Conservation (phyloP, 2,888 invertebrate species). For the Brenthis daphne region DNA sequence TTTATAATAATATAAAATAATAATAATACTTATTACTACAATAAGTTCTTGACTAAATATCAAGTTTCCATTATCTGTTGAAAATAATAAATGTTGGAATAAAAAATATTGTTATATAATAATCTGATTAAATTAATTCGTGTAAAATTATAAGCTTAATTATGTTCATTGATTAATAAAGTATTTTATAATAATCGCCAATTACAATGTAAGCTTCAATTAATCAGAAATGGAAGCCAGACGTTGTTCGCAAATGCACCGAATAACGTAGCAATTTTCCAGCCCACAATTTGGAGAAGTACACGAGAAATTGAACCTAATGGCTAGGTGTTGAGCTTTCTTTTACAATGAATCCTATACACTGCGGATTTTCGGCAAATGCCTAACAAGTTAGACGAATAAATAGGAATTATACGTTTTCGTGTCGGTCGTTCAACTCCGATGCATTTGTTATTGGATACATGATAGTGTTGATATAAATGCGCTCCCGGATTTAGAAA, state of each 20-base stretch:
- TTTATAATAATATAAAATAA: no score
- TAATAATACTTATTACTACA: no score
- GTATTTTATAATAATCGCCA: conserved; percentile 27
- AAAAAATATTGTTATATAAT: no score
- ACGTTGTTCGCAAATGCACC: conserved; percentile 40
- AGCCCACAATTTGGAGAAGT: conserved; percentile 34
- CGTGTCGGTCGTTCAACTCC: conserved; percentile 41
- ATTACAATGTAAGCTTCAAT: conserved; percentile 36
- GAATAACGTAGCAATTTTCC: conserved; percentile 41
- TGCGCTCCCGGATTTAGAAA: neutral
- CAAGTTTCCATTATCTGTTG: no score
- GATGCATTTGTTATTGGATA: conserved; percentile 26
- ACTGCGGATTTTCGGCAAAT: conserved; percentile 38
- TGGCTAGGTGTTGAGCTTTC: conserved; percentile 28
- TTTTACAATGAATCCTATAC: conserved; percentile 30
- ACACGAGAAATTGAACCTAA: conserved; percentile 38
- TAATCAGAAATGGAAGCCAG: conserved; percentile 39
- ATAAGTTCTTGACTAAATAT: no score
- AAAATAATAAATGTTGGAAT: no score
- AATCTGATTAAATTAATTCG: no score
- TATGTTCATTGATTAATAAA: no score
- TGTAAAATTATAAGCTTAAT: no score
- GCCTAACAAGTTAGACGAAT: conserved; percentile 36
- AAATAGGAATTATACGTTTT: conserved; percentile 36
- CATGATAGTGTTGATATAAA: conserved; percentile 1